Evolutionary conservation across 2,888 invertebrate species (phyloP).

Genomic region (Coleophora deauratella): DNA sequence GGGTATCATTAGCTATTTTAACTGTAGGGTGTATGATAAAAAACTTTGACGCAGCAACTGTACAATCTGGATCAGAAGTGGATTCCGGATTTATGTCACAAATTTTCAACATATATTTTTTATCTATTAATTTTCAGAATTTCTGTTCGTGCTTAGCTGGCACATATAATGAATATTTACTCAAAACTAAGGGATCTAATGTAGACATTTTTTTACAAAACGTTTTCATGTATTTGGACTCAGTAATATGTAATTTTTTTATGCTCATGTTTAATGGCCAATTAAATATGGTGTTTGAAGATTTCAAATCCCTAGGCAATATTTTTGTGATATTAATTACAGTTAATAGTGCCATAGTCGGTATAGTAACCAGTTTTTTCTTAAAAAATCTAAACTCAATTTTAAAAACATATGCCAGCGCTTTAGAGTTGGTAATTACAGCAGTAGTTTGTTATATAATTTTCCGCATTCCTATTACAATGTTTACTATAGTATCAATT

Average conservation of each 20-base stretch:
- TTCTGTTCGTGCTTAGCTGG: conserved; percentile 95
- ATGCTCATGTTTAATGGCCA: conserved; percentile 81
- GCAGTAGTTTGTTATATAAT: conserved; percentile 90
- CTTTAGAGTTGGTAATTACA: conserved; percentile 91
- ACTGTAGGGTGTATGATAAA: conserved; percentile 95
- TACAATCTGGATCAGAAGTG: conserved; percentile 27
- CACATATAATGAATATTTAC: conserved; percentile 94
- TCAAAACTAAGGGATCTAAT: conserved; percentile 88
- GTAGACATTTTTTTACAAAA: conserved; percentile 95
- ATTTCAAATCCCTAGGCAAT: conserved; percentile 73
- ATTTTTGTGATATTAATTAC: conserved; percentile 86
- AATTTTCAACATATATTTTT: conserved; percentile 73
- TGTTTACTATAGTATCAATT: conserved; percentile 88
- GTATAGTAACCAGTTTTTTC: conserved; percentile 95
- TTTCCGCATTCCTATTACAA: conserved; percentile 88
- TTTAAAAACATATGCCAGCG: conserved; percentile 96
- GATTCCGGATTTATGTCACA: conserved; percentile 45
- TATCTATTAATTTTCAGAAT: conserved; percentile 83
- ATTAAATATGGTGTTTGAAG: conserved; percentile 74
- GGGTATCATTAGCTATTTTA: conserved; percentile 89
- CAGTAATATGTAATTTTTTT: conserved; percentile 91
- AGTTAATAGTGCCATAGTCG: conserved; percentile 91
- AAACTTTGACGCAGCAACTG: conserved; percentile 77
- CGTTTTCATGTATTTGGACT: conserved; percentile 95
- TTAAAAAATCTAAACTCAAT: conserved; percentile 95